A percentile compares a stretch with the other conserved stretches of the same genome.
These are phyloP conservation scores for Frankliniella intonsa DNA, from an alignment of 2,888 invertebrate species.

Conservation along the genomic window DNA sequence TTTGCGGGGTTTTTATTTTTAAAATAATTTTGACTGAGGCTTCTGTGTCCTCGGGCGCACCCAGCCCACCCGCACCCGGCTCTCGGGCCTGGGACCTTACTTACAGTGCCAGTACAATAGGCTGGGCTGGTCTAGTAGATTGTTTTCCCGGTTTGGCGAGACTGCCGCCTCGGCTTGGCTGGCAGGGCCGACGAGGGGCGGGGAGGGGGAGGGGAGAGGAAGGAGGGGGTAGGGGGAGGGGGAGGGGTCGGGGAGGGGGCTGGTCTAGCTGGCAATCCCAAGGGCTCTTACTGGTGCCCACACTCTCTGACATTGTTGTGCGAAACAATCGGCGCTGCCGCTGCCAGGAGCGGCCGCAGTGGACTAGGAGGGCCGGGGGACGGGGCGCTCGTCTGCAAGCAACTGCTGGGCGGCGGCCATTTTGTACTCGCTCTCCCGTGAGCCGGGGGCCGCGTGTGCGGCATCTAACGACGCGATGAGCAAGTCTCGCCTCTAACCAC, in stretches of 20 bases:
- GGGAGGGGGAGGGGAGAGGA: no score
- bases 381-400: not conserved
- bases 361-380: not conserved
- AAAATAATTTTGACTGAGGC: no score
- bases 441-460: no score
- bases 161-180: not conserved
- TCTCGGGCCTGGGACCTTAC: not conserved
- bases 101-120: not conserved
- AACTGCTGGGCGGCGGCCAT: not conserved
- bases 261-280: slow-evolving; percentile 7
- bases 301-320: slow-evolving; percentile 21
- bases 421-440: not conserved
- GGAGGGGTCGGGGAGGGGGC: not conserved
- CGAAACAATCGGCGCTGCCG: slow-evolving; percentile 12
- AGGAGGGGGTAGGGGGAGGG: no score
- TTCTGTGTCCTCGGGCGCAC: no score
- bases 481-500: no score
- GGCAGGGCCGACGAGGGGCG: no score
- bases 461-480: no score
- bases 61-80: not conserved
- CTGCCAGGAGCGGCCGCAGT: not conserved
- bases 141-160: slow-evolving; percentile 22
- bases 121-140: not conserved
- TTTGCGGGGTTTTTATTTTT: no score
- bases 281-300: slow-evolving; percentile 10